phyloP scores from a whole-genome alignment of 2,888 invertebrate genomes.

The Megamerina dolium region DNA sequence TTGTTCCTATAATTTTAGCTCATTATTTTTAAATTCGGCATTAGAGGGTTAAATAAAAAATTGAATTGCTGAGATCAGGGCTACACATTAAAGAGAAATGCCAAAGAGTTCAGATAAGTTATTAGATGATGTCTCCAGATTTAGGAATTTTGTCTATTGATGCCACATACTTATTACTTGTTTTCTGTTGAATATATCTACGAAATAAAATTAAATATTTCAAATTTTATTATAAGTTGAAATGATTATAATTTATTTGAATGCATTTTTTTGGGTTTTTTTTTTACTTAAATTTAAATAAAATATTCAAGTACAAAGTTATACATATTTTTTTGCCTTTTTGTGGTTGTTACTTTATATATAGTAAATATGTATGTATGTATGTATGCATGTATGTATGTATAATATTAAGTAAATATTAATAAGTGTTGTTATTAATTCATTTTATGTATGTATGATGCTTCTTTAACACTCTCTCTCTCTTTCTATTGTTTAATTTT shows the following conservation, averaged over 20 bases:
- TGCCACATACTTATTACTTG: too few species aligned
- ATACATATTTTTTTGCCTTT: conserved; percentile 40
- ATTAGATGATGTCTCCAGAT: too few species aligned
- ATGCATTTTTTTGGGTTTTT: conserved; percentile 39
- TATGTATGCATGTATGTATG: conserved; percentile 14
- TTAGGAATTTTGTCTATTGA: too few species aligned
- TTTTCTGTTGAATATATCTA: neutral
- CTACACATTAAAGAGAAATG: too few species aligned
- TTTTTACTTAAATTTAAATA: conserved; percentile 45
- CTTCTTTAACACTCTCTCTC: too few species aligned
- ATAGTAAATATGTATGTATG: neutral
- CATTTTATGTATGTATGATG: neutral
- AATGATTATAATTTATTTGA: conserved; percentile 47
- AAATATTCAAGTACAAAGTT: conserved; percentile 49
- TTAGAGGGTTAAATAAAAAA: too few species aligned
- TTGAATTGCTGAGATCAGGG: too few species aligned
- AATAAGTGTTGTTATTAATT: neutral
- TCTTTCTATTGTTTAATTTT: too few species aligned
- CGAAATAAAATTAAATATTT: neutral
- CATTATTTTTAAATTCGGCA: too few species aligned
- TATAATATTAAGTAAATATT: conserved; percentile 40
- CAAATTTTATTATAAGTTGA: conserved; percentile 20
- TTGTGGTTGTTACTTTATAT: neutral
- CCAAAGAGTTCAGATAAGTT: too few species aligned
- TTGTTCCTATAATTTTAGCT: too few species aligned